Conservation (phyloP, 2,888 invertebrate genomes). For the Diabrotica balteata region DNA sequence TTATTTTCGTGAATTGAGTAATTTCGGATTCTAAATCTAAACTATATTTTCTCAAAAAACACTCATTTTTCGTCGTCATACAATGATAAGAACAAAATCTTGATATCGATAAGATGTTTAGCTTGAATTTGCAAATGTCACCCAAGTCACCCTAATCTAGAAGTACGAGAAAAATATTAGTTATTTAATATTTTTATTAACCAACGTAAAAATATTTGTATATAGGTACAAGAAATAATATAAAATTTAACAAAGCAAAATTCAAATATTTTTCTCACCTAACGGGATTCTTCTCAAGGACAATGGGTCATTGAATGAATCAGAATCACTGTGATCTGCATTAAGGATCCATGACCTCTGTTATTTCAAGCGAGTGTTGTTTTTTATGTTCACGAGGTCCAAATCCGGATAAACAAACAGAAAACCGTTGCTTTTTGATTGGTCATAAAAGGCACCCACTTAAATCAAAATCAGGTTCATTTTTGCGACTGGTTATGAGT, state of each 20-base stretch:
- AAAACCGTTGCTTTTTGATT: slow-evolving; percentile 18
- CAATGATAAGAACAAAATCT: too few species aligned
- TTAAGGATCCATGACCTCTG: slow-evolving; percentile 28
- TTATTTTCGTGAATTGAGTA: too few species aligned
- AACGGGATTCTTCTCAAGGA: slow-evolving; percentile 25
- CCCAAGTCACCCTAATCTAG: too few species aligned
- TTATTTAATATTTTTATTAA: too few species aligned
- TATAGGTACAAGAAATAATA: too few species aligned
- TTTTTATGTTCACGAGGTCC: slow-evolving; percentile 20
- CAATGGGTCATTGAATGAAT: slow-evolving; percentile 29
- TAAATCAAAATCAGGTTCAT: slow-evolving; percentile 4
- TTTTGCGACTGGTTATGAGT: slow-evolving; percentile 1
- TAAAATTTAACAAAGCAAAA: background rate
- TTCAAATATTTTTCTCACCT: slow-evolving; percentile 8
- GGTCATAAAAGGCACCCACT: slow-evolving; percentile 16
- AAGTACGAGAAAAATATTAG: too few species aligned
- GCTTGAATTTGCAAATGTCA: too few species aligned
- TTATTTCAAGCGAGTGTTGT: slow-evolving; percentile 18
- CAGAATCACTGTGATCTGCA: slow-evolving; percentile 20
- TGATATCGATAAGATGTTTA: too few species aligned
- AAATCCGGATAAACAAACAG: slow-evolving; percentile 29
- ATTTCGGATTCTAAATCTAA: too few species aligned
- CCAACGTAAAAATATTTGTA: too few species aligned
- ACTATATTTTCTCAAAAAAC: too few species aligned
- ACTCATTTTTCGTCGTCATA: too few species aligned